phyloP scores from a whole-genome alignment of 2,888 invertebrate species.

The Therioaphis trifolii region DNA sequence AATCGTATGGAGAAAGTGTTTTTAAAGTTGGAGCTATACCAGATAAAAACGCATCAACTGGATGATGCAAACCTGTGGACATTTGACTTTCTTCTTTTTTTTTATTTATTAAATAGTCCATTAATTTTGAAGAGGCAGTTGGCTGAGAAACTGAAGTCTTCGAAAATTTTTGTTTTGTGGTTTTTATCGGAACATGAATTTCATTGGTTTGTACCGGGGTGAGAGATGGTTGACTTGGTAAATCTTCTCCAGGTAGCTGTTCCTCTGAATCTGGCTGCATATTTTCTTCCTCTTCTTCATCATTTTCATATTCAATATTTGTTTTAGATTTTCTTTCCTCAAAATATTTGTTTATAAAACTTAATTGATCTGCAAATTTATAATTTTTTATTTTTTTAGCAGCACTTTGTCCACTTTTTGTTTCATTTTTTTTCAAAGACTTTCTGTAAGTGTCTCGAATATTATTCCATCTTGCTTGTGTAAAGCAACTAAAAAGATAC shows the following conservation, averaged over 20 bases:
- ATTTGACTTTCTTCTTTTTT: conserved; percentile 15
- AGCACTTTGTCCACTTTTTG: conserved; percentile 25
- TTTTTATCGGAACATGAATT: conserved; percentile 22
- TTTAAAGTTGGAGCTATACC: too few relatives aligned
- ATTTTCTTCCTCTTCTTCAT: conserved; percentile 27
- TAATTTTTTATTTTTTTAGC: conserved; percentile 35
- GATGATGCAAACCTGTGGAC: background rate
- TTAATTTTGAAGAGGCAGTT: background rate
- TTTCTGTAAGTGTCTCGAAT: conserved; percentile 45
- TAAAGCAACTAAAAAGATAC: conserved; percentile 27
- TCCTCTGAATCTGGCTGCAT: conserved; percentile 6
- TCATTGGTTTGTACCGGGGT: conserved; percentile 34
- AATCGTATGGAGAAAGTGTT: too few relatives aligned
- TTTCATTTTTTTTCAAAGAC: conserved; percentile 21
- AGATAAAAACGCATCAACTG: too few relatives aligned
- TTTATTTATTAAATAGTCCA: conserved; percentile 4
- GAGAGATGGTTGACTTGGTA: conserved; percentile 7
- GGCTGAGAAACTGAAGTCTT: conserved; percentile 3
- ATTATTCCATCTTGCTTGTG: conserved; percentile 38
- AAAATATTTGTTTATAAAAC: conserved; percentile 37
- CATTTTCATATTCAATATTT: conserved; percentile 24
- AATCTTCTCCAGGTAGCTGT: conserved; percentile 23
- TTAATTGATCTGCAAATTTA: conserved; percentile 37
- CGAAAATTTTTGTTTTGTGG: background rate
- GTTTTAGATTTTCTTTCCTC: conserved; percentile 19